These are phyloP conservation scores for Chirona hameri DNA, from an alignment of 2,888 invertebrate genomes.

Conservation along the genomic window DNA sequence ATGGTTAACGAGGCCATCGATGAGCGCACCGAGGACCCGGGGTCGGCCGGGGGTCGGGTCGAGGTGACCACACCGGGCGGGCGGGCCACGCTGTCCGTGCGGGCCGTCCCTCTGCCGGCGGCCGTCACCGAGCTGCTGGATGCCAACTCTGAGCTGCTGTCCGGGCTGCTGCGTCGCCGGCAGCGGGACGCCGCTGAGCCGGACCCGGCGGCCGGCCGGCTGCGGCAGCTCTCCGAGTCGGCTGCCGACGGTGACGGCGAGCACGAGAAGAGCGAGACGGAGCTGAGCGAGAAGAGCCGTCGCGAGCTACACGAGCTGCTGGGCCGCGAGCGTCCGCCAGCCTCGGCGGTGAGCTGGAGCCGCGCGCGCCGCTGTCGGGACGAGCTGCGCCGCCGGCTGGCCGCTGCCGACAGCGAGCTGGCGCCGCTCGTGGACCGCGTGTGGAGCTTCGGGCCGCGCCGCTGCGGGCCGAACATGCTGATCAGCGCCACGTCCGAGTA, in stretches of 20 bases:
- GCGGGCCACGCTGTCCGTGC: slow-evolving; percentile 62
- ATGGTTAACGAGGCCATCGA: slow-evolving; percentile 82
- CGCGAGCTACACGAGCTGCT: not conserved
- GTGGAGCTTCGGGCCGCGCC: slow-evolving; percentile 89
- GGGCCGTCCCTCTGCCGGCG: slow-evolving; percentile 71
- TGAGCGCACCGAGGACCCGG: slow-evolving; percentile 50
- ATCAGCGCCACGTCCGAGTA: slow-evolving; percentile 73
- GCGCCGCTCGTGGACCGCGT: slow-evolving; percentile 47
- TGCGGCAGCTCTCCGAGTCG: not conserved
- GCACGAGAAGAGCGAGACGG: slow-evolving; percentile 24
- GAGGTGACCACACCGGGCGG: slow-evolving; percentile 66
- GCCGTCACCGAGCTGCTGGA: slow-evolving; percentile 68
- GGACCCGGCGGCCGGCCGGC: not conserved
- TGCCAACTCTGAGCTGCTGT: slow-evolving; percentile 65
- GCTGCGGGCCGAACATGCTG: slow-evolving; percentile 83
- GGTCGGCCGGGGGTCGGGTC: slow-evolving; percentile 45
- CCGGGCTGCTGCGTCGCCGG: slow-evolving; percentile 52
- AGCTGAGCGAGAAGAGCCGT: slow-evolving; percentile 3
- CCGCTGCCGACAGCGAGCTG: not conserved
- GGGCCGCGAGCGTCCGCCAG: not conserved
- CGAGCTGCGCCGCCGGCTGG: not conserved
- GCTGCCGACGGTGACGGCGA: not conserved
- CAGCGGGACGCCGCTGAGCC: not conserved
- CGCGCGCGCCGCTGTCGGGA: not conserved
- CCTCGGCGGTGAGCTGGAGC: not conserved